Evolutionary conservation across 2,113 vertebrate species (phyloP), one percentile per base, ranked within the genome.

Genomic region (Pelobates fuscus): DNA sequence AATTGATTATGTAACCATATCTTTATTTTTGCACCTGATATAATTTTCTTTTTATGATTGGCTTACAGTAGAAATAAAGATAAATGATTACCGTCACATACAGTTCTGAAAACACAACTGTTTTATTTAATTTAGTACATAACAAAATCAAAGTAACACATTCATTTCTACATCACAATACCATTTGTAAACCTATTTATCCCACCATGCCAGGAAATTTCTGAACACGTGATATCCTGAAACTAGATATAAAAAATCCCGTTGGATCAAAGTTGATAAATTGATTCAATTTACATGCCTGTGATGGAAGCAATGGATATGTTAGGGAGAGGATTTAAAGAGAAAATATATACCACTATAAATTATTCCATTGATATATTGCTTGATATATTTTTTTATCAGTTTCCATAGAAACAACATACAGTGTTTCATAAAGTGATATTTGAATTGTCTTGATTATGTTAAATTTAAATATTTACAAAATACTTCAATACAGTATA

Each of bases 161-260:
- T 21, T 41, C 10, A 43, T 14, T 8, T 43, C 32, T 64, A 8
- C 62, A 24, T 11, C 21, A 30, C 32, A 64, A 64, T 62, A 20
- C 27, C 26, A 25, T n/a, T 30, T 64, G 32, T 21, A 64, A 64
- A 64, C 32, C 10, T 64, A 41, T 64, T 41, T 43, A 43, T 23
- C 20, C 20, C 32, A 64, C 32, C 18, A 24, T 41, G 12, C 14
- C 62, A 41, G 2, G 32, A 24, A 41, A 2, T 12, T 64, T 64
- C 12, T 64, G 10, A 67, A 49, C 24, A 18, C 44, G 64, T 66
- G 63, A 66, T 46, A 25, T 46, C 21, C 18, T 67, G 41, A 43
- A 49, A 46, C 37, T 24, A 46, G 62, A 23, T 49, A 67, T 20
- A 14, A 67, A 49, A 66, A 67, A 67, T 67, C 64, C n/a, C 24